These are phyloP conservation scores for Drosophila arawakana DNA, from an alignment of 1,140 invertebrate genomes.

Conservation along the genomic window DNA sequence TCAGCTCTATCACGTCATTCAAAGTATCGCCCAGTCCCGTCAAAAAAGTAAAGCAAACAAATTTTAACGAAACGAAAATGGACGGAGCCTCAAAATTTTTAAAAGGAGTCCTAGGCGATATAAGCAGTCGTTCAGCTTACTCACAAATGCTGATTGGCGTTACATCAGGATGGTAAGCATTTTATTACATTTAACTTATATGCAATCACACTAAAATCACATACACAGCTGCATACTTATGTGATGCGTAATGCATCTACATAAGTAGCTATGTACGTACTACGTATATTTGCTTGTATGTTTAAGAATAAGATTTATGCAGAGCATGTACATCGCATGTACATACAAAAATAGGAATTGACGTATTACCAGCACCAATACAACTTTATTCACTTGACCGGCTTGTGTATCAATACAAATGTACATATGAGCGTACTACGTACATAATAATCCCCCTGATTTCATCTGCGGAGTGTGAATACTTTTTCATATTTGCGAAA, in stretches of 20 bases:
- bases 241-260: constrained; percentile 8
- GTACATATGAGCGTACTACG: background rate
- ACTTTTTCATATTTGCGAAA: no score
- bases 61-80: constrained; percentile 85
- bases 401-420: background rate
- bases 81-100: constrained; percentile 89
- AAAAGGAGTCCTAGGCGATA: constrained; percentile 90
- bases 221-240: background rate
- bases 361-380: background rate
- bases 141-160: constrained; percentile 95
- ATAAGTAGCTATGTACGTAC: background rate
- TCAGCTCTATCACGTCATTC: background rate
- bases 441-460: no score
- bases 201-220: background rate
- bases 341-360: background rate
- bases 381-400: background rate
- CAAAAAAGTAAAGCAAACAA: constrained; percentile 17
- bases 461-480: no score
- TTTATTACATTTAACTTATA: background rate
- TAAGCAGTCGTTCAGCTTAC: constrained; percentile 92
- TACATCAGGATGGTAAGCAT: constrained; percentile 92
- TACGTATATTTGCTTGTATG: background rate
- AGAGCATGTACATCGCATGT: background rate
- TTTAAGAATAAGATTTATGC: background rate
- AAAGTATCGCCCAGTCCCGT: constrained; percentile 4